Base-by-base conservation (phyloP, 2,888 invertebrate species). In the Ectobius pallidus region DNA sequence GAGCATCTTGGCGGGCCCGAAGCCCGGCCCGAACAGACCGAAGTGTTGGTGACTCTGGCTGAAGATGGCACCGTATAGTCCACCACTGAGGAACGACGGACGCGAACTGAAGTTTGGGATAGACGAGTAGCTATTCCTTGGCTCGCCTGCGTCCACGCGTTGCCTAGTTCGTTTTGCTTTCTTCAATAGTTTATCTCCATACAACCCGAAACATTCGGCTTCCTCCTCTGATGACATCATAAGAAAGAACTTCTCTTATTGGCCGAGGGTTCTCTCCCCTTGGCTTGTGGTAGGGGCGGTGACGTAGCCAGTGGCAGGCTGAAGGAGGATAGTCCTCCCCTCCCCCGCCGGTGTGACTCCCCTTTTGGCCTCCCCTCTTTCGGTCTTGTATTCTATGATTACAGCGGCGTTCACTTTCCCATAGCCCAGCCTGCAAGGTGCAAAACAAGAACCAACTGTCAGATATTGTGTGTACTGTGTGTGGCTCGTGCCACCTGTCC, bases 201-300 rank as follows among this genome's bases (percentile, higher is more conserved):
- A 94, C 92, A 94, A 93, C 90, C 93, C 93, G 90, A 92, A 93
- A 89, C 90, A 91, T 88, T 92, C 93, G 89, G 92, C 92, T 92
- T 94, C 94, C 93, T 94, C 94, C 92, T 94, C 94, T 92, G 94
- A 94, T 94, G 94, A 94, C 94, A 94, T 94, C 93, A 94, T 93
- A 90, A 88, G 93, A 92, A 88, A 89, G 89, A 86, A 88, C 89
- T 86, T 88, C 90, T 90, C 89, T 87, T 89, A 90, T 92, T 92
- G 92, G 92, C 90, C 89, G 90, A 88, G 90, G 88, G 85, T 84
- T 88, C 85, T 89, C 86, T 85, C 86, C 85, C 85, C 86, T 58
- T 55, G 72, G 73, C 73, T 49, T 42, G 73, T 74, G 75, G 75
- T 70, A 71, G 75, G 73, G 73, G 70, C 42, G 62, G 49, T 49